Conservation (phyloP, 2,113 vertebrate genomes). For the Callionymus lyra region DNA sequence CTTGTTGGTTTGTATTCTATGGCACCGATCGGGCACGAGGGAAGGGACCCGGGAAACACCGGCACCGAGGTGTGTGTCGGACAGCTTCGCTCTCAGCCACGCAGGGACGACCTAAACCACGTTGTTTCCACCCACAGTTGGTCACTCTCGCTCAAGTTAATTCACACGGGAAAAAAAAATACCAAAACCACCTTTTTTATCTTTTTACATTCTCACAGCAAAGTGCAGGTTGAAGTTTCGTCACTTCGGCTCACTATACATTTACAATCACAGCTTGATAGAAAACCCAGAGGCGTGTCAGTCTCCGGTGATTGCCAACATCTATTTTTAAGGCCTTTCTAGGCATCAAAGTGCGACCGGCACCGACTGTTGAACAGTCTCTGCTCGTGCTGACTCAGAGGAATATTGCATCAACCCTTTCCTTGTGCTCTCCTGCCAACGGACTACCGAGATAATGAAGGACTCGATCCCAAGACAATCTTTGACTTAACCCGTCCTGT, state of each 20-base stretch:
- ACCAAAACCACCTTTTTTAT: constrained; percentile 45
- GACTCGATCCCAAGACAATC: no score
- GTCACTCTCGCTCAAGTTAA: constrained; percentile 12
- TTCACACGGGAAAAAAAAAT: constrained; percentile 43
- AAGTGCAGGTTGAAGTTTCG: constrained; percentile 66
- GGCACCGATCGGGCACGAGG: no score
- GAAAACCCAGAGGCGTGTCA: constrained; percentile 34
- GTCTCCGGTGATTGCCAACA: constrained; percentile 57
- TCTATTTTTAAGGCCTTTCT: constrained; percentile 58
- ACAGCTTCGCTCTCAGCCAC: constrained; percentile 67
- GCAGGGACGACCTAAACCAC: constrained; percentile 21
- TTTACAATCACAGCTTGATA: constrained; percentile 57
- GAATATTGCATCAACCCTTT: constrained; percentile 12
- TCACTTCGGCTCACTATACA: constrained; percentile 61
- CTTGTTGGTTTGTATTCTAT: no score
- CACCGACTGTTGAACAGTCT: constrained; percentile 35
- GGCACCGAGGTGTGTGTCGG: constrained; percentile 45
- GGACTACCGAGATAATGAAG: no score
- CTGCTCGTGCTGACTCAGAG: constrained; percentile 26
- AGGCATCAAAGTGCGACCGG: constrained; percentile 32
- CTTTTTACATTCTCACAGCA: constrained; percentile 61
- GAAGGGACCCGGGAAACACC: constrained; percentile 26
- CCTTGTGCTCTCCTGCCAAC: constrained; percentile 12
- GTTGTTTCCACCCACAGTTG: constrained; percentile 9
- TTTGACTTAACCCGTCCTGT: background rate